Evolutionary conservation across 2,888 invertebrate genomes (phyloP).

Genomic region (Gymnosoma rotundatum): DNA sequence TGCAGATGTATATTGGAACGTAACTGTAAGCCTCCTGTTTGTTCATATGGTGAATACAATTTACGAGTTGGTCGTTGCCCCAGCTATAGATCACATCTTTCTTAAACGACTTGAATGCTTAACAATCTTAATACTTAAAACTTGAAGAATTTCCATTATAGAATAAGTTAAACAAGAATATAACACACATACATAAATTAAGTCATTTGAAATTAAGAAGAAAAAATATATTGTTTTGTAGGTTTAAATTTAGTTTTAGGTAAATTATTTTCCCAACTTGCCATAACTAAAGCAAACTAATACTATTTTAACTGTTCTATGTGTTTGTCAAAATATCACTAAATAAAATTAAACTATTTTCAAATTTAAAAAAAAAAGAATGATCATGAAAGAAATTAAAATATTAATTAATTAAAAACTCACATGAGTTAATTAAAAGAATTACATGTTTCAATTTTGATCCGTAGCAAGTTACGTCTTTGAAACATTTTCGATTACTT

Average conservation of each 20-base stretch:
- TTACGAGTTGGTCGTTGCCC: constrained; percentile 80
- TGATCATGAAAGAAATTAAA: too few species aligned
- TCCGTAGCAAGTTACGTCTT: too few species aligned
- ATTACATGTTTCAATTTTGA: too few species aligned
- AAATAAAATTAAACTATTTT: background rate
- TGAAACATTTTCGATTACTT: too few species aligned
- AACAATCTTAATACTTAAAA: background rate
- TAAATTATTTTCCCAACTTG: constrained; percentile 59
- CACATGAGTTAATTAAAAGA: too few species aligned
- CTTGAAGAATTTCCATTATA: constrained; percentile 62
- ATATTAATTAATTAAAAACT: background rate
- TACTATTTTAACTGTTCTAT: constrained; percentile 21
- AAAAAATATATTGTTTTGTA: constrained; percentile 31
- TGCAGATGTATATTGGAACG: constrained; percentile 78
- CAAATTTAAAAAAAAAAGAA: too few species aligned
- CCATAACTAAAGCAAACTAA: constrained; percentile 53
- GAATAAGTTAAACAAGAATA: constrained; percentile 39
- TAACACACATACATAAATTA: constrained; percentile 2
- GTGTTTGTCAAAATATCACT: background rate
- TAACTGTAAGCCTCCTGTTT: constrained; percentile 78
- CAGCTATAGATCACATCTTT: constrained; percentile 55
- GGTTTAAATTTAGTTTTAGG: constrained; percentile 30
- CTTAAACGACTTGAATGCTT: constrained; percentile 49
- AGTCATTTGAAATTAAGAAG: constrained; percentile 43
- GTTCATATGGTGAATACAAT: constrained; percentile 78